A percentile compares a stretch with the other conserved stretches of the same genome.
Conservation (phyloP, 2,113 vertebrate species). For the Barnardius zonarius region DNA sequence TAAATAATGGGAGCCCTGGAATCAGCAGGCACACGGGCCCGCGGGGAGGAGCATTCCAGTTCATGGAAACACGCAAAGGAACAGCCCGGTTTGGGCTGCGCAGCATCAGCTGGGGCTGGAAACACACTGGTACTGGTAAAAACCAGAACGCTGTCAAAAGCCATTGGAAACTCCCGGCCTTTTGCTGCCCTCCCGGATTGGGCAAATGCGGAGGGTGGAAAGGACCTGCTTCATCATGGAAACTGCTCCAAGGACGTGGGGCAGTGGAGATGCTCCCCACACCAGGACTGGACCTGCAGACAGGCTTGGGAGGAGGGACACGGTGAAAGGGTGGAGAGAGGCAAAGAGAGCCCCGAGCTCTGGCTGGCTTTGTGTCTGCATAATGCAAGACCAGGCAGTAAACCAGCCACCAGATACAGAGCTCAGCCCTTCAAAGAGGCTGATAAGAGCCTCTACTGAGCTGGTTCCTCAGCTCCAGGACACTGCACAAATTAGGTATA, state of each 20-base stretch:
- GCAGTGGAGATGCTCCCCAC: neutral
- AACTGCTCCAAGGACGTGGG: rapidly evolving
- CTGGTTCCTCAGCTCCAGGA: neutral
- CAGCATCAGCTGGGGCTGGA: neutral
- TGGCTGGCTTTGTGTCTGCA: rapidly evolving
- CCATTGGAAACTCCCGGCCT: neutral
- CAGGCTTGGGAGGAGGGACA: rapidly evolving
- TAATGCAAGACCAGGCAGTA: neutral
- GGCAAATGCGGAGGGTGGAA: neutral
- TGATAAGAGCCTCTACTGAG: neutral
- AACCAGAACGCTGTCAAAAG: neutral
- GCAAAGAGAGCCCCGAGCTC: neutral
- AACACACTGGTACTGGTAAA: rapidly evolving
- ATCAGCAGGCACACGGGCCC: neutral
- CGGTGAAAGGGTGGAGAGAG: rapidly evolving
- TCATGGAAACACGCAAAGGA: neutral
- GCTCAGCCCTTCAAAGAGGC: neutral
- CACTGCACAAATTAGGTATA: neutral
- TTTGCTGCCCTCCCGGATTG: rapidly evolving
- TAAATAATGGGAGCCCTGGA: neutral
- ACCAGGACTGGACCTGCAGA: rapidly evolving
- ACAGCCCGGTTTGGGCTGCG: rapidly evolving
- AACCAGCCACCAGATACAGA: neutral
- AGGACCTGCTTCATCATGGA: rapidly evolving
- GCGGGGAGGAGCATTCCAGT: neutral